phyloP scores from a whole-genome alignment of 2,797 vertebrate genomes.

The Chiropotes sagulatus region DNA sequence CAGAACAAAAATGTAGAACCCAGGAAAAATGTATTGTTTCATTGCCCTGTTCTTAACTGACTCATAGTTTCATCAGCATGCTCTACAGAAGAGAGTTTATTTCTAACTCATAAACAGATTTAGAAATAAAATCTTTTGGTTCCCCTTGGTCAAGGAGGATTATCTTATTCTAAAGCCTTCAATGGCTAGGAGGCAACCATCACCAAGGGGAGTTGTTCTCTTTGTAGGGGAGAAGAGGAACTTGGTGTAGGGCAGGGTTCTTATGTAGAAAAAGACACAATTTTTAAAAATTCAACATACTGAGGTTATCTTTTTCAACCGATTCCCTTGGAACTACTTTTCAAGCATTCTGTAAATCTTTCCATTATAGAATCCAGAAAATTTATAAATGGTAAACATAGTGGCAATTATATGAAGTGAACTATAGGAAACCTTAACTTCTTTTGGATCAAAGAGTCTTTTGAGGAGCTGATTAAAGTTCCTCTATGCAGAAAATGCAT shows the following conservation, averaged over 20 bases:
- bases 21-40: neutral
- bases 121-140: neutral
- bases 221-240: neutral
- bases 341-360: neutral
- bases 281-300: neutral
- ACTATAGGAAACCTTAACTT: neutral
- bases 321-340: neutral
- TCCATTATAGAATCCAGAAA: neutral
- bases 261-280: neutral
- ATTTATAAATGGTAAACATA: neutral
- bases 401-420: neutral
- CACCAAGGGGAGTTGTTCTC: neutral
- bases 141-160: neutral
- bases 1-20: neutral
- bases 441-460: neutral
- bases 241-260: neutral
- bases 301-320: neutral
- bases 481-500: neutral
- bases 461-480: conserved; percentile 26
- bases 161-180: neutral
- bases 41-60: neutral
- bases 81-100: neutral
- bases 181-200: neutral
- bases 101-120: neutral
- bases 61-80: neutral